Percentiles rank a stretch among this genome's conserved stretches.
Evolutionary conservation across 2,113 vertebrate species (phyloP).

Genomic region (Athene cunicularia): DNA sequence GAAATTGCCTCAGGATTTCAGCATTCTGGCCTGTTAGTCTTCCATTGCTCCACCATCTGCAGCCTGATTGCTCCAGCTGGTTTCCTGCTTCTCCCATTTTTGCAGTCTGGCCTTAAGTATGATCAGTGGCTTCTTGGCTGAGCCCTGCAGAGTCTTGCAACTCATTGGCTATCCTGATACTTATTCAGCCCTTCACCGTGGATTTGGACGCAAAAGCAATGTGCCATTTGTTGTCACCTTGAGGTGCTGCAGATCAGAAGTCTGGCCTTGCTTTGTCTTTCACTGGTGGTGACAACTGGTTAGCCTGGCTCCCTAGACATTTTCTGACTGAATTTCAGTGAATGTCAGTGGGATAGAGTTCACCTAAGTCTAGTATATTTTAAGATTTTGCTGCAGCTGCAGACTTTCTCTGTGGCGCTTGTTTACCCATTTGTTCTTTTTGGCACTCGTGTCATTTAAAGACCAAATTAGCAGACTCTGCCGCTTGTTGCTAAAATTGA

Average conservation of each 20-base stretch:
- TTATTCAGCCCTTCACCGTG: not conserved
- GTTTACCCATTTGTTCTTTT: not conserved
- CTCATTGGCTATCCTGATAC: not conserved
- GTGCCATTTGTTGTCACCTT: not conserved
- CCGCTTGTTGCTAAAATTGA: not conserved
- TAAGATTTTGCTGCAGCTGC: not conserved
- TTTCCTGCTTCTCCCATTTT: not conserved
- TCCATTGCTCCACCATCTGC: not conserved
- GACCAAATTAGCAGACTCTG: not conserved
- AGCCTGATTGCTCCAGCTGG: not conserved
- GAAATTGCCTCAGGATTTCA: constrained; percentile 32
- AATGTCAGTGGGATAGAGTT: not conserved
- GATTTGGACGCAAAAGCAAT: not conserved
- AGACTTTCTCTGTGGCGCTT: not conserved
- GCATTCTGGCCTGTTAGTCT: constrained; percentile 30
- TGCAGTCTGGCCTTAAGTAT: not conserved
- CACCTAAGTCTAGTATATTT: not conserved
- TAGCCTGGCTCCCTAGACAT: not conserved
- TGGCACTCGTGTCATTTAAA: not conserved
- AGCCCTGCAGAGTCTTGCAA: not conserved
- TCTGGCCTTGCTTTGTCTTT: not conserved
- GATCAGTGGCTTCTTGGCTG: not conserved
- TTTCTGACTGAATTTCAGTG: not conserved
- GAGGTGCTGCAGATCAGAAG: not conserved
- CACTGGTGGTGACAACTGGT: not conserved